Evolutionary conservation across 2,888 invertebrate genomes (phyloP).

Genomic region (Agapostemon virescens): DNA sequence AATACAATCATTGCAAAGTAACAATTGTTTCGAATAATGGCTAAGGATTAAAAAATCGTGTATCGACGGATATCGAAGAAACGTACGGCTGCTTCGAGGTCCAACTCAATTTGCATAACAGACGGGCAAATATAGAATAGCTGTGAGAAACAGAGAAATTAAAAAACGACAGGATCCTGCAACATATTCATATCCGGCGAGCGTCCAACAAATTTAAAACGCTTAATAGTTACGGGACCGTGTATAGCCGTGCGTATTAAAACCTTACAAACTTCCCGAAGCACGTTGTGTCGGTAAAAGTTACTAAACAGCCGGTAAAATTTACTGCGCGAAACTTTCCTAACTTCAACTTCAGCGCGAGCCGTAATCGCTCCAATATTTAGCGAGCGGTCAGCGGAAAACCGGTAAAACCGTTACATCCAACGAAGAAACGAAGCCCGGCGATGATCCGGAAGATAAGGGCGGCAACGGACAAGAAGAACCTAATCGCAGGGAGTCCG

Average conservation of each 20-base stretch:
- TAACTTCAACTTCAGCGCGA: conserved; percentile 28
- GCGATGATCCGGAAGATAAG: conserved; percentile 49
- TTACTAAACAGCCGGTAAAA: conserved; percentile 45
- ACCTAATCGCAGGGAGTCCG: conserved; percentile 43
- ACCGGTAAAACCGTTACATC: conserved; percentile 47
- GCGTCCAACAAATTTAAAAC: conserved; percentile 26
- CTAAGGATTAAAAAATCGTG: too few relatives aligned
- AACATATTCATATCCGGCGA: background rate
- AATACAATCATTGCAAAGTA: too few relatives aligned
- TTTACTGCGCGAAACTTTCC: conserved; percentile 41
- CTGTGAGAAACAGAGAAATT: background rate
- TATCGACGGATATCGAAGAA: too few relatives aligned
- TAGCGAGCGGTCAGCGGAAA: conserved; percentile 28
- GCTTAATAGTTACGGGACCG: conserved; percentile 31
- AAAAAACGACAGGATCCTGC: background rate
- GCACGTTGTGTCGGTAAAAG: conserved; percentile 39
- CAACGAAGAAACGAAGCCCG: conserved; percentile 38
- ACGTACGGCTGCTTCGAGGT: background rate
- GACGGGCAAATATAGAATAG: background rate
- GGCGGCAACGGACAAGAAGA: conserved; percentile 42
- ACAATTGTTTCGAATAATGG: too few relatives aligned
- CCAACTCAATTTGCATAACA: too few relatives aligned
- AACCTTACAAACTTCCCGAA: conserved; percentile 46
- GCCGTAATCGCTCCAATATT: conserved; percentile 35
- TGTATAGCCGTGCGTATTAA: conserved; percentile 43